A percentile compares a stretch with the other conserved stretches of the same genome.
Conservation (phyloP, 1,140 invertebrate genomes). For the Conus ventricosus region DNA sequence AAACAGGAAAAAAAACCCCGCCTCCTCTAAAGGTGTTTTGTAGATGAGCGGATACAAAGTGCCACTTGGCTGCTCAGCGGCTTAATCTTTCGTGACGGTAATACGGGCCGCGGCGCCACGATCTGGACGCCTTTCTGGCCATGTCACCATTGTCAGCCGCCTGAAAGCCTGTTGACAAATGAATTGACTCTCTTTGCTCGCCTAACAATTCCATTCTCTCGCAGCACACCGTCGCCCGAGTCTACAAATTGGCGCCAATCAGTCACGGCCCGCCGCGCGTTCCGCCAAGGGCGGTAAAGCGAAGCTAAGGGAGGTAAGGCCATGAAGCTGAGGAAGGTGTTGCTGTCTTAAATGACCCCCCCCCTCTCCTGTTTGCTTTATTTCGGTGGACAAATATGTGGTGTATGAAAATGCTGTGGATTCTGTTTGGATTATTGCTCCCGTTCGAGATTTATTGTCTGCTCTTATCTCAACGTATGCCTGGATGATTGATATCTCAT, state of each 20-base stretch:
- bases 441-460: too few species aligned
- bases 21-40: background rate
- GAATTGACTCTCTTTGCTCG: slow-evolving; percentile 37
- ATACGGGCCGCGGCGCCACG: slow-evolving; percentile 16
- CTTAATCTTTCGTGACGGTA: slow-evolving; percentile 30
- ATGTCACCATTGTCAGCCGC: slow-evolving; percentile 19
- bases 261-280: slow-evolving; percentile 22
- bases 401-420: too few species aligned
- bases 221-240: background rate
- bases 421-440: too few species aligned
- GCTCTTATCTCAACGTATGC: too few species aligned
- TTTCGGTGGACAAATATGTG: too few species aligned
- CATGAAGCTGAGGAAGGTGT: too few species aligned
- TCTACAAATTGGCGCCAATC: slow-evolving; percentile 38
- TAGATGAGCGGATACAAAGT: background rate
- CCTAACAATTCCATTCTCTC: slow-evolving; percentile 18
- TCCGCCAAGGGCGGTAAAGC: slow-evolving; percentile 16
- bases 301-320: background rate
- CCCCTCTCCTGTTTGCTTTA: too few species aligned
- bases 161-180: slow-evolving; percentile 36
- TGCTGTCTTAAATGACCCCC: too few species aligned
- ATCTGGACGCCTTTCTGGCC: background rate
- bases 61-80: slow-evolving; percentile 26
- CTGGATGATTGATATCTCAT: too few species aligned
- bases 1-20: background rate